A percentile compares a stretch with the other conserved stretches of the same genome.
Conservation (phyloP, 2,797 vertebrate species). For the Betta splendens region DNA sequence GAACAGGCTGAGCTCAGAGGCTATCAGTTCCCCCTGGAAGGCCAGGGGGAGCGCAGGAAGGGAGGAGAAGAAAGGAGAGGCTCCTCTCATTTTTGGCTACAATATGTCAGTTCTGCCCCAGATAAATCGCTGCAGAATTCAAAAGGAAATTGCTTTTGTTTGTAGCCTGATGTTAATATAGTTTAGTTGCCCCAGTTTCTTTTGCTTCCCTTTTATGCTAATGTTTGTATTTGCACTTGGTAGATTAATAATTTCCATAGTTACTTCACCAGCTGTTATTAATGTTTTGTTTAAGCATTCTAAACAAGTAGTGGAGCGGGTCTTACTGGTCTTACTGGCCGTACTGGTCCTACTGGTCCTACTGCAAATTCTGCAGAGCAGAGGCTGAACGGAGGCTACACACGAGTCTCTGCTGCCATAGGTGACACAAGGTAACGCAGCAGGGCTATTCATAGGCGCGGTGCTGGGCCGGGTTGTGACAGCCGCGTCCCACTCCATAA, state of each 20-base stretch:
- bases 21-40: slow-evolving; percentile 70
- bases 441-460: slow-evolving; percentile 43
- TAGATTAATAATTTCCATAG: slow-evolving; percentile 18
- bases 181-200: slow-evolving; percentile 10
- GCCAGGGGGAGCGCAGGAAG: slow-evolving; percentile 39
- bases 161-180: not conserved
- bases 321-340: no score
- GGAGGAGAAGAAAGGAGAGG: slow-evolving; percentile 35
- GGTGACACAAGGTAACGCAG: slow-evolving; percentile 64
- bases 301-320: no score
- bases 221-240: slow-evolving; percentile 7
- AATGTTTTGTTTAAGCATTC: not conserved
- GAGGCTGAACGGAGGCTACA: slow-evolving; percentile 13
- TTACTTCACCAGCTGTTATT: slow-evolving; percentile 2
- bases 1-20: slow-evolving; percentile 70
- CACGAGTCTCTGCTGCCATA: no score
- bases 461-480: slow-evolving; percentile 60
- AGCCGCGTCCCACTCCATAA: slow-evolving; percentile 68
- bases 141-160: slow-evolving; percentile 39
- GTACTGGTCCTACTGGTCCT: no score
- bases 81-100: slow-evolving; percentile 22
- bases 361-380: no score
- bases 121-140: slow-evolving; percentile 24
- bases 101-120: slow-evolving; percentile 31
- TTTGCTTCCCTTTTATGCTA: slow-evolving; percentile 16